Evolutionary conservation across 2,113 vertebrate species (phyloP).

Genomic region (Clupea harengus): DNA sequence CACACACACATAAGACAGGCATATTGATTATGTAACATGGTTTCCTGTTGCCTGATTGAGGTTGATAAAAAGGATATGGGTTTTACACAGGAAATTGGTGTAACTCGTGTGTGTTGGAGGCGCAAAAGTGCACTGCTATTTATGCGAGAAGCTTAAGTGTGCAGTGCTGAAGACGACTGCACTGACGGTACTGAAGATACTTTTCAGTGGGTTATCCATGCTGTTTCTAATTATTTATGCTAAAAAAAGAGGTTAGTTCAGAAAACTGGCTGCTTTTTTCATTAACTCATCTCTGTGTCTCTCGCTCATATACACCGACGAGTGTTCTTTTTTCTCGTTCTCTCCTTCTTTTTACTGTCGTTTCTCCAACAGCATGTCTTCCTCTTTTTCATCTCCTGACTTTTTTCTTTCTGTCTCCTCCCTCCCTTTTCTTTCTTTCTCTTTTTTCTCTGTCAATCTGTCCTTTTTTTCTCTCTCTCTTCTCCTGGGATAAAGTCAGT

Average conservation of each 20-base stretch:
- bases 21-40: conserved; percentile 7
- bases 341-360: not conserved
- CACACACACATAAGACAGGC: not conserved
- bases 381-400: not conserved
- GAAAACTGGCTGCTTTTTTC: conserved; percentile 1
- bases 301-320: not conserved
- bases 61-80: not conserved
- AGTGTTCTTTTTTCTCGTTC: not conserved
- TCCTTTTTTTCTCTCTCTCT: not conserved
- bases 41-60: conserved; percentile 33
- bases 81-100: conserved; percentile 4
- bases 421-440: not conserved
- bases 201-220: not conserved
- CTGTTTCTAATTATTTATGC: conserved; percentile 6
- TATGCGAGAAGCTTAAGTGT: not conserved
- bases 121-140: not conserved
- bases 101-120: not conserved
- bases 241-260: not conserved
- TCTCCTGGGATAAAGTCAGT: conserved; percentile 20
- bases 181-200: not conserved
- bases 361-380: not conserved
- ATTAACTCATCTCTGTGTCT: not conserved
- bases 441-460: not conserved
- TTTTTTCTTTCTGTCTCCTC: conserved; percentile 5
- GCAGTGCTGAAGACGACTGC: not conserved